These are phyloP conservation scores for Myocastor coypus DNA, from an alignment of 2,113 vertebrate species.

Conservation along the genomic window DNA sequence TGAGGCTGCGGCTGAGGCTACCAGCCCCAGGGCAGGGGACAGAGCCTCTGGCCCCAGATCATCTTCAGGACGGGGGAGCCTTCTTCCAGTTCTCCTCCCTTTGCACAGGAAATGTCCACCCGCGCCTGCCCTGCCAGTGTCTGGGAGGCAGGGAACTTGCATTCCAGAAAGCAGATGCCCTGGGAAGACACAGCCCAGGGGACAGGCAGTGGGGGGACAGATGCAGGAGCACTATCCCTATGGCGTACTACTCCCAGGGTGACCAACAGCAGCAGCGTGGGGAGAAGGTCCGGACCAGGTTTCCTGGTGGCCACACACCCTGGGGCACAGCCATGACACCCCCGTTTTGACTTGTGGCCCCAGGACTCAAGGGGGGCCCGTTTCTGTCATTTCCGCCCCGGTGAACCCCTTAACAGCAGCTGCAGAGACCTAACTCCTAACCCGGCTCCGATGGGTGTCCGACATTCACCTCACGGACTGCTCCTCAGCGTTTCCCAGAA, in stretches of 20 bases:
- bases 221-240: neutral
- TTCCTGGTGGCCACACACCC: too few relatives aligned
- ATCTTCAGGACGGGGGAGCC: neutral
- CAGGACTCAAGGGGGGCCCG: neutral
- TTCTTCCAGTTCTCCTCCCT: neutral
- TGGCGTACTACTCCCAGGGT: neutral
- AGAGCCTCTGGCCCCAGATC: neutral
- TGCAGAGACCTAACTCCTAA: neutral
- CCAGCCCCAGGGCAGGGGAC: neutral
- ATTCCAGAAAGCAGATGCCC: neutral
- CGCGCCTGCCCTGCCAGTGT: neutral
- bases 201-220: neutral
- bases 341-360: neutral
- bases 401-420: neutral
- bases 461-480: rapidly evolving
- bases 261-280: neutral
- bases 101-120: too few relatives aligned
- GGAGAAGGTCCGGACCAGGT: neutral
- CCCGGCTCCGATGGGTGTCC: rapidly evolving
- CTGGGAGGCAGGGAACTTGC: neutral
- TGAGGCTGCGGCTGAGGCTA: too few relatives aligned
- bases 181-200: too few relatives aligned
- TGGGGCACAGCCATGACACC: neutral
- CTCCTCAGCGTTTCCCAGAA: neutral
- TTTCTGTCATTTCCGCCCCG: neutral